Evolutionary conservation across 2,888 invertebrate species (phyloP).

Genomic region (Leptogaster cylindrica): DNA sequence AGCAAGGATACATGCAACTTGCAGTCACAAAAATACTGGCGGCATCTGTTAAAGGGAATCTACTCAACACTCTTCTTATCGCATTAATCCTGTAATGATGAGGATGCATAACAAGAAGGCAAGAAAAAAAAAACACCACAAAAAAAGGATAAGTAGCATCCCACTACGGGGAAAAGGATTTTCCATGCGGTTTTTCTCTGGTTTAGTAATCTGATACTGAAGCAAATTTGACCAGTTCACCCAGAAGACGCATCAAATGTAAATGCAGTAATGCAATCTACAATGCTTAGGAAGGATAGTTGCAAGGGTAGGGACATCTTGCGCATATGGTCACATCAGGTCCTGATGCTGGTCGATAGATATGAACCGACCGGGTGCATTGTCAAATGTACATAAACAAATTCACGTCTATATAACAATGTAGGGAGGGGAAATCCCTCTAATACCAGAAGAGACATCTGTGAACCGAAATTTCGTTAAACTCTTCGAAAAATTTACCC

Average conservation of each 20-base stretch:
- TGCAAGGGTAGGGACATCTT: neutral
- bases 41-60: conserved; percentile 5
- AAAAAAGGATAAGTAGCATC: neutral
- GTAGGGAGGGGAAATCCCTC: too few relatives aligned
- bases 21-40: conserved; percentile 4
- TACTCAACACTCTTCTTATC: conserved; percentile 16
- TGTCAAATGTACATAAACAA: too few relatives aligned
- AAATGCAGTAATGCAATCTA: neutral
- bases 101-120: neutral
- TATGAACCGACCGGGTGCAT: too few relatives aligned
- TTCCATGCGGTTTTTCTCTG: neutral
- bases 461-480: neutral
- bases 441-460: neutral
- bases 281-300: neutral
- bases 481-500: conserved; percentile 2
- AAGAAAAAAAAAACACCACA: neutral
- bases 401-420: too few relatives aligned
- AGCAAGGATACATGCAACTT: conserved; percentile 4
- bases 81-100: conserved; percentile 14
- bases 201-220: conserved; percentile 12
- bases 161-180: neutral
- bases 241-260: neutral
- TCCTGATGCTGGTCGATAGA: neutral
- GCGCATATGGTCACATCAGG: conserved; percentile 8
- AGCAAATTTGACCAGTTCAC: conserved; percentile 1